Evolutionary conservation across 2,888 invertebrate genomes (phyloP), one percentile per base, ranked within the genome.

Genomic region (Hypercompe scribonia): DNA sequence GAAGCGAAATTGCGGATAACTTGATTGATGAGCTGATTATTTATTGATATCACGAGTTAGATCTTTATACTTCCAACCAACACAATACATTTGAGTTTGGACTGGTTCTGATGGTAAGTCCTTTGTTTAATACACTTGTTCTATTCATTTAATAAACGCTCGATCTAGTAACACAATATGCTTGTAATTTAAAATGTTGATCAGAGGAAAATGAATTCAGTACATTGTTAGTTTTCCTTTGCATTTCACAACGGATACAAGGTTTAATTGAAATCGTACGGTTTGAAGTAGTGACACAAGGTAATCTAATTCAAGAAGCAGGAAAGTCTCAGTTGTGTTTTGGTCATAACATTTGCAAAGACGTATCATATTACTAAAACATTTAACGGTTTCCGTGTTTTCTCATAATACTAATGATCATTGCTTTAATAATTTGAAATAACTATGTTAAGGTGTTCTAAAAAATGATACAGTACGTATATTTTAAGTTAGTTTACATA

Each of bases 81-180:
- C 61, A 61, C 8, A 61, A 61, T 18, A 18, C 61, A 61, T 65
- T 36, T 21, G 58, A 70, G 31, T 75, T 74, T 68, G 58, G 5
- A 67, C 18, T 39, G 71, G 24, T 39, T 68, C 36, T 54, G 65
- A 50, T 72, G 10, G 28, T 61, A 18, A 61, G 61, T 31, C 18
- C 8, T 67, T 66, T 71, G 77, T 78, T 84, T 84, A 78, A 84
- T 33, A 46, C 8, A 67, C 11, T 15, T 67, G 15, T 34, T 80
- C 78, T 87, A 85, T 89, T 88, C 84, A 84, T 83, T 85, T 77
- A 86, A 79, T 82, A 83, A 82, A 84, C 85, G 84, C 78, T 31
- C 31, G 31, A 75, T 80, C 84, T 77, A 75, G 77, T 28, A 58
- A 54, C 24, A 50, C n/a, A 77, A 83, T 81, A 80, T 79, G 80